Evolutionary conservation across 2,113 vertebrate species (phyloP), one percentile per base, ranked within the genome.

Genomic region (Propithecus coquereli): DNA sequence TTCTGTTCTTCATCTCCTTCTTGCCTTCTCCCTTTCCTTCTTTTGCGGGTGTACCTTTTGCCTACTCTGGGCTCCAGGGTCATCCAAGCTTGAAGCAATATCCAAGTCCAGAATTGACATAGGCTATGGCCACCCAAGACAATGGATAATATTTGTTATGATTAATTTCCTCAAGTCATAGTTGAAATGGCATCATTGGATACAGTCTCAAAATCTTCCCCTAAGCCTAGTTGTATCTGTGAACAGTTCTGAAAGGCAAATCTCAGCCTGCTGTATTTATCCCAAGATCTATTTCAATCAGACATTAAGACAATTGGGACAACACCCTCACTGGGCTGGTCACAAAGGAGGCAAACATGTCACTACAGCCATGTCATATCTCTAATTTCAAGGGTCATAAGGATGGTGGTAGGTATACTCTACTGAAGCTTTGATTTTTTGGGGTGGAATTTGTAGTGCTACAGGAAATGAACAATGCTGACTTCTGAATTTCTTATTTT

Each of bases 201-300:
- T 45, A 63, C 40, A 70, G 68, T 88, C 40, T 80, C 86, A n/a
- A 65, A 76, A 81, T 47, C 61, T 32, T 80, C 66, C 32, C 65
- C 12, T 52, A 25, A 94, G 63, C 59, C 54, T 80, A 2, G 5
- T 23, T 84, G n/a, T 77, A n/a, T 95, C 76, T 90, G 27, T 77
- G 91, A 90, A 76, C 73, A 12, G 7, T 74, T 93, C 88, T 90
- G 86, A 91, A 95, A 90, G 61, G 43, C 50, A 59, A 68, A 63
- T 54, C 74, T 85, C 83, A 77, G 73, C 30, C 37, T 82, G 65
- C 76, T 81, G 9, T 77, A 50, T 90, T 95, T 81, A 93, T 76
- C 57, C 85, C 27, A 50, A 6, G 40, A n/a, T 88, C 89, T 90
- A 81, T 92, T 90, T 94, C 86, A 63, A 73, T 87, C 63, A 30